Conservation (phyloP, 2,797 vertebrate genomes). For the Rhinogobio ventralis region DNA sequence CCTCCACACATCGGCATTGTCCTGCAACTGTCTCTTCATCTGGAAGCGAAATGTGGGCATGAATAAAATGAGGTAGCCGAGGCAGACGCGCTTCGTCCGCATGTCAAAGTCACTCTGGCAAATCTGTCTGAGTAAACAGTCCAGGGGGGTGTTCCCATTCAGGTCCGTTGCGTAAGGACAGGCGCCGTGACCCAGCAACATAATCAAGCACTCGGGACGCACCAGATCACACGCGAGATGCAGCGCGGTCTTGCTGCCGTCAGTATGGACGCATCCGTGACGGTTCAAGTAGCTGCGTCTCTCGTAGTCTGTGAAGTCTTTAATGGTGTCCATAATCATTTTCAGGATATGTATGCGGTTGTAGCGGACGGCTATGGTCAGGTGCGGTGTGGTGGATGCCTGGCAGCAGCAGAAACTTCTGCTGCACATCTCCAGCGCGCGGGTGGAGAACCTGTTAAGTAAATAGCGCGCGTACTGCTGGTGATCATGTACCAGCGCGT, state of each 20-base stretch:
- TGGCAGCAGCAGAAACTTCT: slow-evolving; percentile 87
- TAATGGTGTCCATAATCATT: slow-evolving; percentile 80
- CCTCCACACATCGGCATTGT: slow-evolving; percentile 81
- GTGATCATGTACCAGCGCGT: slow-evolving; percentile 93
- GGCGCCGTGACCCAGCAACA: slow-evolving; percentile 87
- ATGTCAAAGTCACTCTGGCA: slow-evolving; percentile 57
- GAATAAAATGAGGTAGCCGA: slow-evolving; percentile 89
- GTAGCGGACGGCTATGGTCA: slow-evolving; percentile 89
- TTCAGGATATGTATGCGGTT: slow-evolving; percentile 83
- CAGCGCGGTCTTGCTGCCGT: slow-evolving; percentile 84
- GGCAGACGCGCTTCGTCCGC: slow-evolving; percentile 78
- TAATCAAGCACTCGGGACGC: slow-evolving; percentile 84
- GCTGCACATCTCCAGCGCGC: slow-evolving; percentile 81
- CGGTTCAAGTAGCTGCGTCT: slow-evolving; percentile 79
- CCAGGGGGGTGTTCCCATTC: slow-evolving; percentile 78
- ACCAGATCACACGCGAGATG: slow-evolving; percentile 88
- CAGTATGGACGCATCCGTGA: slow-evolving; percentile 82
- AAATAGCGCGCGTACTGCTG: slow-evolving; percentile 88
- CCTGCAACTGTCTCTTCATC: slow-evolving; percentile 74
- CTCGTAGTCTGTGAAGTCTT: slow-evolving; percentile 66
- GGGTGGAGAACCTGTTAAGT: slow-evolving; percentile 80
- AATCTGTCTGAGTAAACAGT: slow-evolving; percentile 83
- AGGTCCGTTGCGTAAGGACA: slow-evolving; percentile 75
- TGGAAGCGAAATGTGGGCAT: slow-evolving; percentile 72
- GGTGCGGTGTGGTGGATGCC: slow-evolving; percentile 79